Evolutionary conservation across 2,113 vertebrate species (phyloP), one percentile per base, ranked within the genome.

Genomic region (Entomyzon cyanotis): DNA sequence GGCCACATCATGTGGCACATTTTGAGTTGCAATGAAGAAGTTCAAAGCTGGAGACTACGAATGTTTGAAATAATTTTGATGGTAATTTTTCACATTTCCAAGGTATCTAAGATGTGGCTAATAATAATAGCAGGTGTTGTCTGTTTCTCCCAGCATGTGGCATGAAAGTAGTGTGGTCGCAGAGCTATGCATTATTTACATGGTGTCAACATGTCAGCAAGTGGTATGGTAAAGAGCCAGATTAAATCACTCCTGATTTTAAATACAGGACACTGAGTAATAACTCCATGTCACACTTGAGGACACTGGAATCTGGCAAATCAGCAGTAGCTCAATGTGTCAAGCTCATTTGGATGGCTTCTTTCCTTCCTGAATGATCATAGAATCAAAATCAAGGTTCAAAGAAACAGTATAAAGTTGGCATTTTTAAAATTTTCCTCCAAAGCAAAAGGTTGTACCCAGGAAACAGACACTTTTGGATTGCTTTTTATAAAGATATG

Each of bases 171-270:
- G 64, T 55, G 77, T 77, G 90, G 78, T 64, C 65, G 71, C 42
- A 88, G 37, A 93, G 69, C 60, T 92, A 71, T 71, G 88, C 64
- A 46, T 94, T 93, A 93, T 95, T 97, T 95, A 88, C 90, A 73
- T 80, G 74, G 56, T 95, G 90, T 87, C 83, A 96, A 76, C 58
- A 53, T 58, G 69, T 92, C 90, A 95, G 79, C 58, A 81, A 92
- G 71, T 79, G 84, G 91, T 68, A 50, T 94, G 91, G 90, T 81
- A 95, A 86, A 49, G 25, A 39, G 85, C 60, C 93, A 93, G 89
- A 63, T 77, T 84, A 89, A 96, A 93, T 87, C 52, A 82, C 41
- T 77, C 73, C 52, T 88, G 88, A 68, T 86, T 94, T 95, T 87
- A 85, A 87, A 84, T 84, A 56, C 73, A 78, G 85, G 42, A 84